Percentiles rank a stretch among this genome's conserved stretches.
phyloP scores from a whole-genome alignment of 2,113 vertebrate genomes.

The Ophthalmolycus amberensis region DNA sequence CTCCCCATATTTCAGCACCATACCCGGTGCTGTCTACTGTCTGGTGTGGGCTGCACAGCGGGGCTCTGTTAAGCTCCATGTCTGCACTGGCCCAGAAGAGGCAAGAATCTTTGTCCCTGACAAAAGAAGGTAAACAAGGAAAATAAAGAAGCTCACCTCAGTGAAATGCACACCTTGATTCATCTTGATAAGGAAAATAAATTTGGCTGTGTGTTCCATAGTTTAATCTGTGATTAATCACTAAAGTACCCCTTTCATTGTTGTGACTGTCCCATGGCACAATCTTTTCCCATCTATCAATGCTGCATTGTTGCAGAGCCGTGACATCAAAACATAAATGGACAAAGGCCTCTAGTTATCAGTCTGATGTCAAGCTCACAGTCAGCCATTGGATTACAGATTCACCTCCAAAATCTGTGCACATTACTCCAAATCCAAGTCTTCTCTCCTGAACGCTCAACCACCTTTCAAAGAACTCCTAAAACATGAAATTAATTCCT shows the following conservation, averaged over 20 bases:
- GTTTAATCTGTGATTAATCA: constrained; percentile 69
- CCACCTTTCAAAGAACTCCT: background rate
- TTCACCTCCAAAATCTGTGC: constrained; percentile 12
- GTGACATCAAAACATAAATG: constrained; percentile 54
- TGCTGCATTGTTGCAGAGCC: constrained; percentile 60
- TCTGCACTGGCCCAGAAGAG: constrained; percentile 22
- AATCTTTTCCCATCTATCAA: constrained; percentile 59
- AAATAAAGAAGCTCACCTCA: constrained; percentile 8
- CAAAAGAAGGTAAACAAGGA: background rate
- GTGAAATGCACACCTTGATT: constrained; percentile 36
- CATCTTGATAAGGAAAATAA: constrained; percentile 51
- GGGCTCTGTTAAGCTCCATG: constrained; percentile 7
- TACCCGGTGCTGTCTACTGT: background rate
- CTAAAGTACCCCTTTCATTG: constrained; percentile 63
- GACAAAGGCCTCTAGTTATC: constrained; percentile 52
- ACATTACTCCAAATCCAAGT: background rate
- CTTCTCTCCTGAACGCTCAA: background rate
- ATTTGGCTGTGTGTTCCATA: constrained; percentile 32
- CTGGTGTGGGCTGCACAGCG: constrained; percentile 8
- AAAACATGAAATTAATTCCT: background rate
- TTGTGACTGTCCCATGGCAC: constrained; percentile 41
- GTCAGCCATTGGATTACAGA: background rate
- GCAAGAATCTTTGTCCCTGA: constrained; percentile 4
- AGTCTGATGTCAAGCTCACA: constrained; percentile 19
- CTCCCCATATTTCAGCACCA: constrained; percentile 10